These are phyloP conservation scores for Ptychodera flava DNA, from an alignment of 35 echinoderm and acorn worm species.

Conservation along the genomic window DNA sequence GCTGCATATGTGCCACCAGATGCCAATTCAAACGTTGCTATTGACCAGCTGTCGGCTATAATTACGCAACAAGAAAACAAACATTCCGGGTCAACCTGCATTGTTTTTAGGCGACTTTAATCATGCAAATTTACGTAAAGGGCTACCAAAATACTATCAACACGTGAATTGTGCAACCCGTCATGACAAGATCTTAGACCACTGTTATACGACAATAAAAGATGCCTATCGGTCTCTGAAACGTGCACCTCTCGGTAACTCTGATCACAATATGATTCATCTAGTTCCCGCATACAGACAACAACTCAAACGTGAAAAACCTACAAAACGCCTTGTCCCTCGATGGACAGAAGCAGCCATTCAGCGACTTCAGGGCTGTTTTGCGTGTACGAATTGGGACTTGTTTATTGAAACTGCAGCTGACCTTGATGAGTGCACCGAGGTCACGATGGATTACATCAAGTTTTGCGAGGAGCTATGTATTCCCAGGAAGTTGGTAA, in stretches of 20 bases:
- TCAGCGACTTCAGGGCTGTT: neutral
- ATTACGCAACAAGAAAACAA: conserved; percentile 14
- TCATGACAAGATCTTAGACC: neutral
- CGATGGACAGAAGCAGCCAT: conserved; percentile 15
- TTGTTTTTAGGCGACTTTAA: conserved; percentile 24
- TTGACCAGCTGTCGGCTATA: neutral
- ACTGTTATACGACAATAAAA: conserved; percentile 6
- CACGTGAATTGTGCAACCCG: neutral
- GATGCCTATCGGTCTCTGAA: conserved; percentile 12
- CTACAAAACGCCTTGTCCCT: neutral
- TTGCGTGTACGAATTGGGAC: neutral
- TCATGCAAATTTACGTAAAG: conserved; percentile 15
- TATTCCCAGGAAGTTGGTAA: conserved; percentile 2
- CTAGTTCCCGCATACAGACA: conserved; percentile 14
- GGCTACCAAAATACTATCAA: conserved; percentile 14
- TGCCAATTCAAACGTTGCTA: conserved; percentile 6
- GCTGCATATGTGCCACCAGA: conserved; percentile 13
- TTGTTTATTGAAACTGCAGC: neutral
- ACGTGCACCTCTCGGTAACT: conserved; percentile 14
- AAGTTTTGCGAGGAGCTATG: conserved; percentile 9
- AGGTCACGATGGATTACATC: conserved; percentile 9
- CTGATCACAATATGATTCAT: conserved; percentile 31
- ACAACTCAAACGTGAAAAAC: conserved; percentile 24
- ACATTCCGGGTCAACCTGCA: neutral
- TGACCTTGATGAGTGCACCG: conserved; percentile 20